Base-by-base conservation (phyloP, 2,113 vertebrate species). In the Mesocricetus auratus region DNA sequence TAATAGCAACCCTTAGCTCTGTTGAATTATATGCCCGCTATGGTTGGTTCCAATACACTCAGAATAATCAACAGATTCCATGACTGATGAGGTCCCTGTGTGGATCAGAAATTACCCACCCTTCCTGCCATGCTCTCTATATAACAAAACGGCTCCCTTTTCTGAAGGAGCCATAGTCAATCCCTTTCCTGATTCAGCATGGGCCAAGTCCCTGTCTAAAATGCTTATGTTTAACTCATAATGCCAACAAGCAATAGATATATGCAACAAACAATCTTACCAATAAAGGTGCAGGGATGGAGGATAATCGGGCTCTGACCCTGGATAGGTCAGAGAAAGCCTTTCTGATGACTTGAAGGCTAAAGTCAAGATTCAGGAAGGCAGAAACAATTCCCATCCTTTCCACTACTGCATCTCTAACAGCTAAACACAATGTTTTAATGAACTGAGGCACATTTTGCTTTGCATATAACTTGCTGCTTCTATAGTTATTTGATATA, bases 381-480 rank as follows among this genome's bases (percentile, higher is more conserved):
- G 15, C 64, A 89, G 62, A 33, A 15, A 71, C 47, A 60, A 93
- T 58, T 86, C 75, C 42, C 36, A 81, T 42, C 53, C 86, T 90
- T 33, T 39, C 78, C 60, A 86, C 19, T 62, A 5, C n/a, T 78
- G 13, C 36, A 73, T 58, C 81, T 58, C 68, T 42, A 94, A 15
- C n/a, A 94, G 29, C 36, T 58, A 81, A 89, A 85, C 15, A 58
- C 2, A 74, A n/a, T 88, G 50, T 45, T 88, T 91, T 78, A 96
- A 91, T 82, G 45, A 95, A 71, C 1, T 73, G 47, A 91, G 89
- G 66, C 50, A 88, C 50, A 83, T 6, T 91, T 89, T 91, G 56
- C 82, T 97, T 81, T 17, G 42, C 81, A 73, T 90, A 31, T 93
- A 95, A 90, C 62, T 71, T 86, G 42, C 77, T 75, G 71, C 85